phyloP scores from a whole-genome alignment of 2,888 invertebrate species.

The Argyra leucocephala region DNA sequence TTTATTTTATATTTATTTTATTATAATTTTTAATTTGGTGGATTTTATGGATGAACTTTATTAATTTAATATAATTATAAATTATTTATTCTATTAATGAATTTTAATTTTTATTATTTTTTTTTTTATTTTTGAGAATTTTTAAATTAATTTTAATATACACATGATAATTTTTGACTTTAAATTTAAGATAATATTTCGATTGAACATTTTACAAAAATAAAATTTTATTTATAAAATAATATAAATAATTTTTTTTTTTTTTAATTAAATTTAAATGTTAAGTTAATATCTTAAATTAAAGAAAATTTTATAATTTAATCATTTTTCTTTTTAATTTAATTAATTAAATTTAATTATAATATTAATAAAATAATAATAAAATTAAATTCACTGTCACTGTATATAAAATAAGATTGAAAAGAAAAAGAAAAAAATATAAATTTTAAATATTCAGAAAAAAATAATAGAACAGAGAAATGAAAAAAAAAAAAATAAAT shows the following conservation, averaged over 20 bases:
- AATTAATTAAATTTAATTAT: background rate
- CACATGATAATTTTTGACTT: background rate
- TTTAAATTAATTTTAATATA: background rate
- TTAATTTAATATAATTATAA: background rate
- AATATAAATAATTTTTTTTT: background rate
- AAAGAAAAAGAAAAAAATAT: background rate
- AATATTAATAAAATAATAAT: too few relatives aligned
- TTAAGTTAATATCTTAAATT: background rate
- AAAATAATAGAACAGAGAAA: too few relatives aligned
- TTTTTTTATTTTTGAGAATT: background rate
- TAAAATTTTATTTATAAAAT: background rate
- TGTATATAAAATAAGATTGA: conserved; percentile 1
- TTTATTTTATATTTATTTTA: background rate
- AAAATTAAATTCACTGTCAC: background rate
- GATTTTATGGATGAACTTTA: background rate
- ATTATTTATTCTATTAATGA: background rate
- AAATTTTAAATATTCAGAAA: background rate
- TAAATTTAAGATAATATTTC: background rate
- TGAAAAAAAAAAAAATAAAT: background rate
- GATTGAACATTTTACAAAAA: background rate
- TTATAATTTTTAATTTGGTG: background rate
- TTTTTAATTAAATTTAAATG: background rate
- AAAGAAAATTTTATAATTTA: too few relatives aligned
- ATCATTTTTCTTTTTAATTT: background rate
- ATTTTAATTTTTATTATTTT: background rate